Conservation (phyloP, 2,888 invertebrate genomes). For the Saturnia japonica region DNA sequence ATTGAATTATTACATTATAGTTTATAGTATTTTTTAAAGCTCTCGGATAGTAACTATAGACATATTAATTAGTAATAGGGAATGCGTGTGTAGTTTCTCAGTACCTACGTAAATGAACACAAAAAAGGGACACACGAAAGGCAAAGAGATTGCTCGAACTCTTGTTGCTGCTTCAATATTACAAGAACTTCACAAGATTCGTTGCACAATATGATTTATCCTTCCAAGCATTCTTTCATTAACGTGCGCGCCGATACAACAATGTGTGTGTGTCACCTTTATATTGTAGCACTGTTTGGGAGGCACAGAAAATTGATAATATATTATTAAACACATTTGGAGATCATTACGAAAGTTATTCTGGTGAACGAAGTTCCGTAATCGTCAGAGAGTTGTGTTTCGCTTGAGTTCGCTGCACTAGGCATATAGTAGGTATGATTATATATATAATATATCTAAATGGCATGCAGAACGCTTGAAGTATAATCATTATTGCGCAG, state of each 20-base stretch:
- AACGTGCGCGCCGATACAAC: conserved; percentile 63
- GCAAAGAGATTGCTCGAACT: conserved; percentile 71
- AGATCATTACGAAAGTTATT: conserved; percentile 61
- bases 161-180: conserved; percentile 80
- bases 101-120: conserved; percentile 65
- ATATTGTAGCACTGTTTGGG: conserved; percentile 63
- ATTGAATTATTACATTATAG: conserved; percentile 6
- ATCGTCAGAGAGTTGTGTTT: conserved; percentile 69
- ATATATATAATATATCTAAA: conserved; percentile 78
- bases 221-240: conserved; percentile 79
- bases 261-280: conserved; percentile 73
- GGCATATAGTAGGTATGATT: conserved; percentile 80
- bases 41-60: neutral
- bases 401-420: conserved; percentile 78
- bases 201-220: conserved; percentile 81
- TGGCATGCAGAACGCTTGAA: conserved; percentile 83
- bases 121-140: conserved; percentile 76
- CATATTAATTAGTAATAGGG: conserved; percentile 16
- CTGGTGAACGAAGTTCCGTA: conserved; percentile 69
- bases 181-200: conserved; percentile 82
- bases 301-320: conserved; percentile 36
- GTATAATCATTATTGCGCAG: conserved; percentile 82
- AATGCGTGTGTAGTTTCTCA: conserved; percentile 78
- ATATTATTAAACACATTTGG: conserved; percentile 50
- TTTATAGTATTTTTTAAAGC: neutral